Percentiles rank a stretch among this genome's conserved stretches.
Evolutionary conservation across 1,140 invertebrate genomes (phyloP).

Genomic region (Trachymyrmex cornetzi): DNA sequence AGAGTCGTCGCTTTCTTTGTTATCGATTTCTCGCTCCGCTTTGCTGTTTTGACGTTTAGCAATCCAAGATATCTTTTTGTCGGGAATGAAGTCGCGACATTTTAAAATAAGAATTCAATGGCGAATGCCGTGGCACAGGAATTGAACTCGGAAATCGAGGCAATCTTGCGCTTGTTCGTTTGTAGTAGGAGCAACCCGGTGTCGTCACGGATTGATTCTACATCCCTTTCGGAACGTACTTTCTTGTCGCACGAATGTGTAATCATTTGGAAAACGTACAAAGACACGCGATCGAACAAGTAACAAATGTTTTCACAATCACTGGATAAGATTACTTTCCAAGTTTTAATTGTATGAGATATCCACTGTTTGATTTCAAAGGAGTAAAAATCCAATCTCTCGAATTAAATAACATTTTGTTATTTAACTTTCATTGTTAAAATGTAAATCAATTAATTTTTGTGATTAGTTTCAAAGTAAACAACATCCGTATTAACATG

Average conservation of each 20-base stretch:
- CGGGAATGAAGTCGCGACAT: conserved; percentile 23
- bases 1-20: not conserved
- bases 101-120: conserved; percentile 63
- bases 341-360: not conserved
- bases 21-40: not conserved
- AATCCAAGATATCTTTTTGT: not conserved
- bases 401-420: too few relatives aligned
- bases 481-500: too few relatives aligned
- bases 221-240: conserved; percentile 36
- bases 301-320: conserved; percentile 41
- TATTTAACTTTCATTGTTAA: too few relatives aligned
- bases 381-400: too few relatives aligned
- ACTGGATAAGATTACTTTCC: not conserved
- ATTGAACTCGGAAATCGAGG: conserved; percentile 73
- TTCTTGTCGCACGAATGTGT: not conserved
- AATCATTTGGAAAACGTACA: not conserved
- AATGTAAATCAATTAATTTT: too few relatives aligned
- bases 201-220: conserved; percentile 71
- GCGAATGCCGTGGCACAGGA: conserved; percentile 59
- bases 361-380: not conserved
- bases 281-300: conserved; percentile 44
- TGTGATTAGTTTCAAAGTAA: too few relatives aligned
- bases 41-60: conserved; percentile 9
- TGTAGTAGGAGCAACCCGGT: conserved; percentile 57
- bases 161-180: conserved; percentile 60